Conservation (phyloP, 1,140 invertebrate species). For the Halesus radiatus region DNA sequence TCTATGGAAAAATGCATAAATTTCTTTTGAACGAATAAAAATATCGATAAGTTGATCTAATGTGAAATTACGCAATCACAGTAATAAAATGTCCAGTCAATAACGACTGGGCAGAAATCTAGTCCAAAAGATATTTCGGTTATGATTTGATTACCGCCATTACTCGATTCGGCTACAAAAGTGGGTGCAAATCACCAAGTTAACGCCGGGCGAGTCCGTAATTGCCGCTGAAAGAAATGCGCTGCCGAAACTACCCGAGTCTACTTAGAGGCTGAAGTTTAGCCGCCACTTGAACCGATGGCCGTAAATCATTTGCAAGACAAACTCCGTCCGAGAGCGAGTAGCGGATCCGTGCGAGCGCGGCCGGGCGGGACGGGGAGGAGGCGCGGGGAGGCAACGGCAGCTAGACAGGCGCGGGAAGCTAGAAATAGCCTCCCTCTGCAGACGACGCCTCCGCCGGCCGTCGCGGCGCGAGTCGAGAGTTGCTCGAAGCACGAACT, state of each 20-base stretch:
- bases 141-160: no score
- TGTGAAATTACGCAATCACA: no score
- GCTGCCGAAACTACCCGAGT: not conserved
- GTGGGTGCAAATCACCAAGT: no score
- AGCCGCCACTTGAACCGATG: conserved; percentile 25
- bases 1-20: no score
- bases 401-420: conserved; percentile 15
- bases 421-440: conserved; percentile 28
- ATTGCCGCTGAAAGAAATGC: not conserved
- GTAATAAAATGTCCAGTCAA: no score
- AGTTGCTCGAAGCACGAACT: not conserved
- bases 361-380: no score
- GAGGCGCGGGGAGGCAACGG: not conserved
- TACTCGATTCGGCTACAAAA: no score
- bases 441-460: not conserved
- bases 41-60: no score
- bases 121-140: not conserved
- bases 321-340: not conserved
- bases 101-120: no score
- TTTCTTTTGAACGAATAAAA: no score
- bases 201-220: no score
- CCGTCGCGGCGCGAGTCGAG: not conserved
- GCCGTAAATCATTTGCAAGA: conserved; percentile 12
- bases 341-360: no score
- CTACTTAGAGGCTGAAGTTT: conserved; percentile 11